Evolutionary conservation across 2,113 vertebrate species (phyloP).

Genomic region (Lophochroa leadbeateri): DNA sequence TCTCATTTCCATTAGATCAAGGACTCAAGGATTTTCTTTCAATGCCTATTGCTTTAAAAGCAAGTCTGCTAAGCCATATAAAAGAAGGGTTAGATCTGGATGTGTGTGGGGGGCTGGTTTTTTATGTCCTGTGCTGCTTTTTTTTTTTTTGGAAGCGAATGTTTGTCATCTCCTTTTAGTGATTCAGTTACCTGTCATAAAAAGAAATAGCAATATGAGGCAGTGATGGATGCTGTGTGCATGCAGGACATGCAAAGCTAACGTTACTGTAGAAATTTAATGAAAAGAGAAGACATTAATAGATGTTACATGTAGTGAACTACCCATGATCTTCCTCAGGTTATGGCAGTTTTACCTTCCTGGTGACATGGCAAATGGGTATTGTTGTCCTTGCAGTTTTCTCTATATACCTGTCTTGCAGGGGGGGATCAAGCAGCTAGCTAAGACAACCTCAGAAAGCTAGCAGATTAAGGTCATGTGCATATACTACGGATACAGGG

Average conservation of each 20-base stretch:
- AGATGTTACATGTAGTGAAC: background rate
- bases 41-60: background rate
- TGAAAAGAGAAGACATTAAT: background rate
- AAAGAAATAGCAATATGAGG: background rate
- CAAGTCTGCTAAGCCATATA: background rate
- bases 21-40: background rate
- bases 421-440: background rate
- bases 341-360: background rate
- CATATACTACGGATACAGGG: background rate
- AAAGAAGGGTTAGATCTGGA: background rate
- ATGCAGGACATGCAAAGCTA: background rate
- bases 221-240: background rate
- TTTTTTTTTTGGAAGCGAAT: background rate
- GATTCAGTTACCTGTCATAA: background rate
- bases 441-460: background rate
- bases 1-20: background rate
- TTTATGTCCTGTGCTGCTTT: background rate
- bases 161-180: background rate
- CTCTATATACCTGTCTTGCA: background rate
- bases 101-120: background rate
- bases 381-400: background rate
- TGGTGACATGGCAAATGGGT: background rate
- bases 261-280: background rate
- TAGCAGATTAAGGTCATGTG: background rate
- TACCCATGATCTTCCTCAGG: background rate